phyloP scores from a whole-genome alignment of 2,113 vertebrate species.

The Theristicus caerulescens region DNA sequence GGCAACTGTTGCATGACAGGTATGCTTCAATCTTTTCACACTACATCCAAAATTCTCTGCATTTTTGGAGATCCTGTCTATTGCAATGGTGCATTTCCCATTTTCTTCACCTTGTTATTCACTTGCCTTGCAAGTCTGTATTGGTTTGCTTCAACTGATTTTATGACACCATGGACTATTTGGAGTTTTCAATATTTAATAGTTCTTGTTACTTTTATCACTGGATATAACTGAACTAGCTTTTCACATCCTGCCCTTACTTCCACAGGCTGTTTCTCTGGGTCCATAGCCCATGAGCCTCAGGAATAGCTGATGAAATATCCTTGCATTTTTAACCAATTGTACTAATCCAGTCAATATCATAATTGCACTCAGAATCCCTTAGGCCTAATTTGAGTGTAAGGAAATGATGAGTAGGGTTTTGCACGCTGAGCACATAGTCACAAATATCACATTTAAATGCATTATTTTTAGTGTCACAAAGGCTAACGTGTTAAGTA shows the following conservation, averaged over 20 bases:
- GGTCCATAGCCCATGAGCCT: background rate
- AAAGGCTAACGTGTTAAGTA: background rate
- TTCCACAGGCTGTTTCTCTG: background rate
- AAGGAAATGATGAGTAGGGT: background rate
- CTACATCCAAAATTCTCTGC: background rate
- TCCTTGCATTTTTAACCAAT: background rate
- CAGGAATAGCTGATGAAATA: background rate
- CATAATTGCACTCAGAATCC: background rate
- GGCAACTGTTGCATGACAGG: background rate
- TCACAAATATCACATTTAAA: conserved; percentile 52
- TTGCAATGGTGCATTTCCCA: background rate
- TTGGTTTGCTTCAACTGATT: background rate
- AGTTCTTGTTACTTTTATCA: background rate
- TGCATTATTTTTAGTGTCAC: conserved; percentile 25
- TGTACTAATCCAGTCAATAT: background rate
- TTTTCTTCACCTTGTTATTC: background rate
- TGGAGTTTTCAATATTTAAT: background rate
- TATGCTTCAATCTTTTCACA: background rate
- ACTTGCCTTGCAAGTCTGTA: background rate
- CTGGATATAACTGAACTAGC: background rate
- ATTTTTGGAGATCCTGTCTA: background rate
- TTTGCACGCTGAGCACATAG: background rate
- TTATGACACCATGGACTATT: background rate
- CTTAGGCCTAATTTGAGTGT: conserved; percentile 1
- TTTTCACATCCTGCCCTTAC: background rate